Percentiles rank a stretch among this genome's conserved stretches.
phyloP scores from a whole-genome alignment of 2,888 invertebrate genomes.

The Synanthedon myopaeformis region DNA sequence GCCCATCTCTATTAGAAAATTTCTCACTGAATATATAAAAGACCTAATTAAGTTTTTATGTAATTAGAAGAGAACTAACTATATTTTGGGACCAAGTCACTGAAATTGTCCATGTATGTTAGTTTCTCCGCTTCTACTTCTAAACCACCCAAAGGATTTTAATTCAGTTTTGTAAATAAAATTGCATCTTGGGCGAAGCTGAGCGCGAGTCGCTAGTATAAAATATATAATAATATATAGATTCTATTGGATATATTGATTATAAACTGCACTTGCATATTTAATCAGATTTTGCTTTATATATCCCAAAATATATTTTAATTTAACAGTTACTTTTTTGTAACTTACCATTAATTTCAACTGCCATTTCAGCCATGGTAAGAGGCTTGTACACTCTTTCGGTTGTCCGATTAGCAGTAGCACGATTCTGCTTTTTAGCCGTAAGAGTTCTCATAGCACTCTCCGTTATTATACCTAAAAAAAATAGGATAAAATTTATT shows the following conservation, averaged over 20 bases:
- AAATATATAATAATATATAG: neutral
- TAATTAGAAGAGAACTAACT: no score
- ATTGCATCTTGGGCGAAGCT: no score
- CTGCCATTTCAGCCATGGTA: slow-evolving; percentile 44
- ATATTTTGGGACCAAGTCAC: no score
- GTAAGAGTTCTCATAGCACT: slow-evolving; percentile 30
- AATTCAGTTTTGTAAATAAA: no score
- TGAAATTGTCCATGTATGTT: no score
- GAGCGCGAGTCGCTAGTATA: neutral
- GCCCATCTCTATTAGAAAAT: no score
- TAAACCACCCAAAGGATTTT: no score
- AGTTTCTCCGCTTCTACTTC: no score
- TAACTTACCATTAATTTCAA: slow-evolving; percentile 28
- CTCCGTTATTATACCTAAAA: slow-evolving; percentile 38
- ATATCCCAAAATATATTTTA: neutral
- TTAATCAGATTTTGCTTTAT: no score
- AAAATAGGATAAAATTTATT: neutral
- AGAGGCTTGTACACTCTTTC: slow-evolving; percentile 36
- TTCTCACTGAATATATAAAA: no score
- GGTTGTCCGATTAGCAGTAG: slow-evolving; percentile 26
- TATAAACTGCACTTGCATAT: neutral
- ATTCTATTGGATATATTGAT: neutral
- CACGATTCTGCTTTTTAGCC: slow-evolving; percentile 31
- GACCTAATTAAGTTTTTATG: no score
- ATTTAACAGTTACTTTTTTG: neutral